Conservation (phyloP, 2,113 vertebrate genomes). For the Ursus arctos region DNA sequence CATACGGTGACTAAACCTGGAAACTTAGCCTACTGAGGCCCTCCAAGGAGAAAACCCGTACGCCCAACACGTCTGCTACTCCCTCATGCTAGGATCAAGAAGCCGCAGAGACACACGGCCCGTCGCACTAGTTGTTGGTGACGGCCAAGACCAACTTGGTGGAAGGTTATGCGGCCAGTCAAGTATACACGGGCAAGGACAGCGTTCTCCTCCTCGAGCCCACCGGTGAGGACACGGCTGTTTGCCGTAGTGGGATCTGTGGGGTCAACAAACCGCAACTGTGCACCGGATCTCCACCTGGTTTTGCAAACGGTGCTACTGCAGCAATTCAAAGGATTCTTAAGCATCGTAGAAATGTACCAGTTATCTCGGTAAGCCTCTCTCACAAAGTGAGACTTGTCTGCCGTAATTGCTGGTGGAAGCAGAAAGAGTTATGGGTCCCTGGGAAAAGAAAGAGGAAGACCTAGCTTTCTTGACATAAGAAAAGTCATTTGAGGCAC, state of each 20-base stretch:
- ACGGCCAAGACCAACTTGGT: neutral
- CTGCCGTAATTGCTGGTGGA: neutral
- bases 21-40: neutral
- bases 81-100: neutral
- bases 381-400: neutral
- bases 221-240: fast-evolving
- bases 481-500: neutral
- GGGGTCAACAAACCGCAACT: neutral
- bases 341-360: neutral
- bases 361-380: neutral
- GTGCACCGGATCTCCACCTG: neutral
- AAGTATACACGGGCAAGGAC: fast-evolving
- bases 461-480: neutral
- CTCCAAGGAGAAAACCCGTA: neutral
- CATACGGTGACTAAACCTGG: neutral
- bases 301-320: neutral
- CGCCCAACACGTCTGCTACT: fast-evolving
- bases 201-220: neutral
- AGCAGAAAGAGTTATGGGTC: neutral
- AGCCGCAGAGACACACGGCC: neutral
- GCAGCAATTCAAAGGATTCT: neutral
- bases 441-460: neutral
- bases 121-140: neutral
- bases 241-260: too few species aligned
- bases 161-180: fast-evolving